Evolutionary conservation across 2,888 invertebrate genomes (phyloP).

Genomic region (Melanchra persicariae): DNA sequence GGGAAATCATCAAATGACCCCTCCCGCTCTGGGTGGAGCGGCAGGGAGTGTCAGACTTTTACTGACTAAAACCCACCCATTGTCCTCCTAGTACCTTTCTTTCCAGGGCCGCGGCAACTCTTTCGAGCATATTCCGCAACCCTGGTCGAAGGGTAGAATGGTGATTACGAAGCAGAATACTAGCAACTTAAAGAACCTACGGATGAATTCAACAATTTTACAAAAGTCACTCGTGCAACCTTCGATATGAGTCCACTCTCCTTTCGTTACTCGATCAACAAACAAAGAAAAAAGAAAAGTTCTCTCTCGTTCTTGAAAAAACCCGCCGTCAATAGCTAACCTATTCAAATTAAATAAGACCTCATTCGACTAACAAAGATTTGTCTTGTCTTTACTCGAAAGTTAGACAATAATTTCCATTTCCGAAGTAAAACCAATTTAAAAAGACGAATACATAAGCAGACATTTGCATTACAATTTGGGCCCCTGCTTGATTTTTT

Average conservation of each 20-base stretch:
- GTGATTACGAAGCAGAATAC: not conserved
- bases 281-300: conserved; percentile 57
- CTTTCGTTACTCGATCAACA: conserved; percentile 25
- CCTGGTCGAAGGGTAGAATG: no score
- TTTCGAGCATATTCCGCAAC: no score
- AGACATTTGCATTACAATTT: conserved; percentile 84
- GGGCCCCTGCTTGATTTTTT: conserved; percentile 71
- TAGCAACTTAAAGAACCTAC: not conserved
- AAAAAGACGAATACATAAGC: conserved; percentile 84
- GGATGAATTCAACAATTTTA: not conserved
- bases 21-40: no score
- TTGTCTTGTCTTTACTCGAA: conserved; percentile 77
- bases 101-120: no score
- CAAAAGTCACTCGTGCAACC: not conserved
- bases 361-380: conserved; percentile 79
- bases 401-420: conserved; percentile 86
- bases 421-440: conserved; percentile 85
- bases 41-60: no score
- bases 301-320: conserved; percentile 49
- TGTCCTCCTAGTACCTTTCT: no score
- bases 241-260: conserved; percentile 19
- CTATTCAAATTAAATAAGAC: conserved; percentile 78
- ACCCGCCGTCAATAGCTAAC: conserved; percentile 66
- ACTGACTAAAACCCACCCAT: no score
- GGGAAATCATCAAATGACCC: no score